phyloP scores from a whole-genome alignment of 2,797 vertebrate genomes.

The Ispidina lecontei region DNA sequence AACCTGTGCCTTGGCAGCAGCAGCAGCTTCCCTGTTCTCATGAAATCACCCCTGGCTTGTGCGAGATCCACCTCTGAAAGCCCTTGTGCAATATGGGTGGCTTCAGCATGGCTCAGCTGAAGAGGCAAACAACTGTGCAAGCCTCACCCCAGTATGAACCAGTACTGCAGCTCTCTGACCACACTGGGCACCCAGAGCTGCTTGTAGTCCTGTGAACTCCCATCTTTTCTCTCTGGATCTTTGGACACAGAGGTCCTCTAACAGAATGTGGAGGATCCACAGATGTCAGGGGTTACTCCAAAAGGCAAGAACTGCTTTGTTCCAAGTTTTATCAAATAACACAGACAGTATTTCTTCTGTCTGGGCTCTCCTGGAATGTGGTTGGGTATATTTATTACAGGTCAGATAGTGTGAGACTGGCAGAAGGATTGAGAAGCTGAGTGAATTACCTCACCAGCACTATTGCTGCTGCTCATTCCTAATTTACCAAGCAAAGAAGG shows the following conservation, averaged over 20 bases:
- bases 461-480: neutral
- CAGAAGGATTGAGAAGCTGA: neutral
- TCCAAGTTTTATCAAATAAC: neutral
- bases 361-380: neutral
- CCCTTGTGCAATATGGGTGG: neutral
- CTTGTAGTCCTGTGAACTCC: neutral
- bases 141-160: neutral
- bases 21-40: neutral
- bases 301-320: neutral
- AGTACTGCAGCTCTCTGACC: neutral
- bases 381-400: neutral
- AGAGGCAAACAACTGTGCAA: neutral
- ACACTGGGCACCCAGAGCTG: neutral
- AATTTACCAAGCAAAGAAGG: neutral
- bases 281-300: neutral
- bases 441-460: neutral
- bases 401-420: neutral
- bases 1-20: constrained; percentile 1
- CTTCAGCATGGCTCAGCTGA: neutral
- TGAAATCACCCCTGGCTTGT: neutral
- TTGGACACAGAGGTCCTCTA: neutral
- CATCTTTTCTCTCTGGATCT: neutral
- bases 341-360: neutral
- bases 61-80: neutral
- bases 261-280: neutral